These are phyloP conservation scores for Chrysoperla carnea DNA, from an alignment of 1,140 invertebrate genomes.

Conservation along the genomic window DNA sequence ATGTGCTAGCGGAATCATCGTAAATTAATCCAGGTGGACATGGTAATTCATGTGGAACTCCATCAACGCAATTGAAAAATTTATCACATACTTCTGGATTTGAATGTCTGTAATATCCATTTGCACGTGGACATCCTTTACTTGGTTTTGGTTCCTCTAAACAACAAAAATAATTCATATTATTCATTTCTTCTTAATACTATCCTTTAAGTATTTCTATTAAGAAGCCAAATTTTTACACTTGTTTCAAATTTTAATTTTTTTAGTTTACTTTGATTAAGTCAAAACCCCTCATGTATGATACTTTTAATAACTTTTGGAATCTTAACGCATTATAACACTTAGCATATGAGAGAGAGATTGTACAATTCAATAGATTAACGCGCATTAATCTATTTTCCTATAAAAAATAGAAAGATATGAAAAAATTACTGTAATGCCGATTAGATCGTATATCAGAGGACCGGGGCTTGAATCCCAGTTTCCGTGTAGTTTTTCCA, in stretches of 20 bases:
- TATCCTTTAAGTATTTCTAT: slow-evolving; percentile 7
- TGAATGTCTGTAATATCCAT: slow-evolving; percentile 63
- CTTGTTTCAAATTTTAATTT: no score
- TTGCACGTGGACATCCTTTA: slow-evolving; percentile 56
- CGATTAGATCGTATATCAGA: no score
- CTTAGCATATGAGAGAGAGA: no score
- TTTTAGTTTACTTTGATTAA: background rate
- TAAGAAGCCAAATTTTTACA: background rate
- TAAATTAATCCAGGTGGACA: slow-evolving; percentile 62
- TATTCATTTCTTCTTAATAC: slow-evolving; percentile 7
- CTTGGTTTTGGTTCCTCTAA: slow-evolving; percentile 52
- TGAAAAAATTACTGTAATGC: no score
- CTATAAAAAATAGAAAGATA: no score
- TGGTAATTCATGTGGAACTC: slow-evolving; percentile 44
- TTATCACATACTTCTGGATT: slow-evolving; percentile 62
- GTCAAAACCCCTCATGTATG: background rate
- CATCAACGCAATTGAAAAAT: slow-evolving; percentile 68
- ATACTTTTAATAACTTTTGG: background rate
- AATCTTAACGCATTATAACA: no score
- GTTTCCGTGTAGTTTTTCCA: no score
- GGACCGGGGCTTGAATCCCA: no score
- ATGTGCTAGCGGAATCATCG: slow-evolving; percentile 53
- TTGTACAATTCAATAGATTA: no score
- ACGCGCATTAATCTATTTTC: no score
- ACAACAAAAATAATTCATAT: slow-evolving; percentile 12